phyloP scores from a whole-genome alignment of 1,140 invertebrate genomes.

The Bombus huntii region DNA sequence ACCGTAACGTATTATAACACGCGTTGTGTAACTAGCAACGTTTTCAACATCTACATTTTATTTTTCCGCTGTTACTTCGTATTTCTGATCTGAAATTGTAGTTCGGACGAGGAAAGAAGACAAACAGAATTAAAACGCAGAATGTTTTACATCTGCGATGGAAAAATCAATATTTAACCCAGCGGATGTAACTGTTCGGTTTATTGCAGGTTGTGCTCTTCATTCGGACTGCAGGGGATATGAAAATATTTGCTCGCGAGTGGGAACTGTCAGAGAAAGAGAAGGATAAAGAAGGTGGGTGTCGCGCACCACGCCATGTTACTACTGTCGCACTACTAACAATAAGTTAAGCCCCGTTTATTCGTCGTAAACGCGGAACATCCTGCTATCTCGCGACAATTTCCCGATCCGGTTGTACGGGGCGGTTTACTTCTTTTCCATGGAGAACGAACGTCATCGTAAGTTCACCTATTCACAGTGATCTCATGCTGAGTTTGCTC shows the following conservation, averaged over 20 bases:
- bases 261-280: not conserved
- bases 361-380: not conserved
- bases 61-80: not conserved
- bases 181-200: not conserved
- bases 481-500: slow-evolving; percentile 33
- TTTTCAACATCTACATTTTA: not conserved
- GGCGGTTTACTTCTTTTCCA: not conserved
- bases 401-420: not conserved
- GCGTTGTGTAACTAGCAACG: too few relatives aligned
- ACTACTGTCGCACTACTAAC: not conserved
- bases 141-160: not conserved
- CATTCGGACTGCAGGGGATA: not conserved
- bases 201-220: slow-evolving; percentile 20
- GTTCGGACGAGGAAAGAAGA: not conserved
- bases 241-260: slow-evolving; percentile 18
- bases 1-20: too few relatives aligned
- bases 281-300: not conserved
- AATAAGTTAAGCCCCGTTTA: not conserved
- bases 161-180: slow-evolving; percentile 13
- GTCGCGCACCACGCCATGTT: not conserved
- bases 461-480: slow-evolving; percentile 28
- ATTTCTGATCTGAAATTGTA: not conserved
- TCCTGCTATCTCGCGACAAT: not conserved
- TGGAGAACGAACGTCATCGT: slow-evolving; percentile 11
- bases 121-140: not conserved